Evolutionary conservation across 1,140 invertebrate genomes (phyloP), one percentile per base, ranked within the genome.

Genomic region (Sinella curviseta): DNA sequence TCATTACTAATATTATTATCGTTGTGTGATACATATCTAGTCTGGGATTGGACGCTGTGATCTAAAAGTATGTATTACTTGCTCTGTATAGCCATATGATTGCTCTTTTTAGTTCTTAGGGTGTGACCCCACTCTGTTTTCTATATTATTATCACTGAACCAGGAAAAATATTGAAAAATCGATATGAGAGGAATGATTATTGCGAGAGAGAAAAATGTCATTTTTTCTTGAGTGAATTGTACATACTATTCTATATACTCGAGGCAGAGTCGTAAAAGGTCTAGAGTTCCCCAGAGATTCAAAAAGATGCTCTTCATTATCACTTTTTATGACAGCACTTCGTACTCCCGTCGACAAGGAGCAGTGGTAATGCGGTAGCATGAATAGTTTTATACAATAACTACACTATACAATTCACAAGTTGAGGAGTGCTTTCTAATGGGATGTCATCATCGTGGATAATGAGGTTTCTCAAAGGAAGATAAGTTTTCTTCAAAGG

Each of bases 271-370:
- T n/a, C n/a, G n/a, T n/a, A n/a, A 20, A 48, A 48, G 39, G 20
- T 48, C 20, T 26, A 60, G 24, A 60, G 57, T 3, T 60, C 57
- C 57, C 57, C 8, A 60, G 57, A 17, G 57, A 60, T 26, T 60
- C 57, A 60, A 60, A 48, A 60, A 60, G 57, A 60, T 26, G 57
- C 57, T 60, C 57, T 60, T 60, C 57, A 60, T 60, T 60, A 60
- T 60, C 14, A 60, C 57, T 60, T 26, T 60, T 60, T 60, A 60
- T 26, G 57, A 60, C 57, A 60, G 57, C 14, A 4, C 24, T 60
- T 60, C 57, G 4, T 60, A 60, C 14, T n/a, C 24, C 20, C 4
- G 57, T 60, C 4, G 14, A 60, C 57, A n/a, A 60, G 57, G 3
- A 26, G 57, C 14, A 60, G 57, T 48, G 39, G 4, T 8, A 48